Percentiles rank a stretch among this genome's conserved stretches.
These are phyloP conservation scores for Tetranychus truncatus DNA, from an alignment of 2,888 invertebrate genomes.

Conservation along the genomic window DNA sequence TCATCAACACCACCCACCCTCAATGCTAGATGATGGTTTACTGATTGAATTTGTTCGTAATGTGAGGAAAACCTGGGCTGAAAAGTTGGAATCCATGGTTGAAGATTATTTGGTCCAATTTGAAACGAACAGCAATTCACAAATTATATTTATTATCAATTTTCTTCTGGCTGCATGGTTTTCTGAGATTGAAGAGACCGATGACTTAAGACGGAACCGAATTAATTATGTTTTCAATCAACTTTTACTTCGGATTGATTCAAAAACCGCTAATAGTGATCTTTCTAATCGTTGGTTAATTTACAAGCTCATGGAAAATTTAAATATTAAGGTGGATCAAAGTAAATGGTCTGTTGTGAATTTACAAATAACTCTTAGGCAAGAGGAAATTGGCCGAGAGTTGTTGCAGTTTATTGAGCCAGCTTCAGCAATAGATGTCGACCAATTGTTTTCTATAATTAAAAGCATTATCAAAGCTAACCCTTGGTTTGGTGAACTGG, in stretches of 20 bases:
- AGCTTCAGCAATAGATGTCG: not conserved
- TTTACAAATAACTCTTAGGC: not conserved
- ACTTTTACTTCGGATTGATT: not conserved
- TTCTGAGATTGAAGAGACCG: not conserved
- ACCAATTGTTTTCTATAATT: not conserved
- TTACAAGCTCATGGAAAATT: not conserved
- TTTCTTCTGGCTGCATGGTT: not conserved
- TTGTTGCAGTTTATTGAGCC: not conserved
- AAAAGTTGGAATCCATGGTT: not conserved
- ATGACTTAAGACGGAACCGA: not conserved
- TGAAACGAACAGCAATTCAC: not conserved
- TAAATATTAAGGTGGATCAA: not conserved
- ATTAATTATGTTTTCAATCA: conserved; percentile 9
- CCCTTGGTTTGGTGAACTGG: not conserved
- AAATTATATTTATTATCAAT: conserved; percentile 2
- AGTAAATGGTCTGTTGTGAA: not conserved
- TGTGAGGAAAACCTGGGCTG: not conserved
- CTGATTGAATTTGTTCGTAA: not conserved
- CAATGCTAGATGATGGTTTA: not conserved
- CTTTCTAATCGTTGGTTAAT: not conserved
- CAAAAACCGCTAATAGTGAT: conserved; percentile 1
- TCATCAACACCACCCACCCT: no score
- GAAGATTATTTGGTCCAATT: not conserved
- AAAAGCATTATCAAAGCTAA: not conserved
- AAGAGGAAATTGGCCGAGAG: not conserved